These are phyloP conservation scores for Ochotona princeps DNA, from an alignment of 2,113 vertebrate genomes.

Conservation along the genomic window DNA sequence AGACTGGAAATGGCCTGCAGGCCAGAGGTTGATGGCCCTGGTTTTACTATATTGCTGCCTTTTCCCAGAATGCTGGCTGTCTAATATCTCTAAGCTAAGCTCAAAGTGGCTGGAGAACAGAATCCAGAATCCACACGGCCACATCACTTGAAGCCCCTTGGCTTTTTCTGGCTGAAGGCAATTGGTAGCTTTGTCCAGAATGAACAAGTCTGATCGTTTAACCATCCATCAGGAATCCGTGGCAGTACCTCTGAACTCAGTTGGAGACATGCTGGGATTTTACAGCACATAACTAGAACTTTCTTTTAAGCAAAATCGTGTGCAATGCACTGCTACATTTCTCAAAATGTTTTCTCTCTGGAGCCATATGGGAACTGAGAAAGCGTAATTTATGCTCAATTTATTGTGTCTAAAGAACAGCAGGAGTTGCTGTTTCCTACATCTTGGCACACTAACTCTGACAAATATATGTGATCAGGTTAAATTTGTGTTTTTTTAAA, in stretches of 20 bases:
- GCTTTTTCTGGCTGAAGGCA: constrained; percentile 1
- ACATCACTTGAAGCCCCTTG: background rate
- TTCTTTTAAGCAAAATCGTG: constrained; percentile 38
- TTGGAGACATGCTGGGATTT: background rate
- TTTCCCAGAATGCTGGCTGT: background rate
- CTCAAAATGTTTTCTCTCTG: constrained; percentile 32
- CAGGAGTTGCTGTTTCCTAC: constrained; percentile 47
- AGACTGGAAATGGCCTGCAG: background rate
- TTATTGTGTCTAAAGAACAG: constrained; percentile 45
- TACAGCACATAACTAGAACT: background rate
- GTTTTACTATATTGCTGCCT: background rate
- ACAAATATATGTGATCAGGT: constrained; percentile 56
- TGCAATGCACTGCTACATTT: background rate
- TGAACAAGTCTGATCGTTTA: background rate
- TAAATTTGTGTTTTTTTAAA: constrained; percentile 38
- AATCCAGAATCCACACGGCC: background rate
- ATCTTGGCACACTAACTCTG: constrained; percentile 34
- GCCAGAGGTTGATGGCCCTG: background rate
- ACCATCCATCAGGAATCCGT: background rate
- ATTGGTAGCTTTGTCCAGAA: constrained; percentile 11
- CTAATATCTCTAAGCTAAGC: constrained; percentile 29
- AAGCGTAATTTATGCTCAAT: constrained; percentile 53
- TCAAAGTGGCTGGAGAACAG: background rate
- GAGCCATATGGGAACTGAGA: background rate
- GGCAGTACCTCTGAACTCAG: background rate